These are phyloP conservation scores for Phalloptychus januarius DNA, from an alignment of 2,797 vertebrate species.

Conservation along the genomic window DNA sequence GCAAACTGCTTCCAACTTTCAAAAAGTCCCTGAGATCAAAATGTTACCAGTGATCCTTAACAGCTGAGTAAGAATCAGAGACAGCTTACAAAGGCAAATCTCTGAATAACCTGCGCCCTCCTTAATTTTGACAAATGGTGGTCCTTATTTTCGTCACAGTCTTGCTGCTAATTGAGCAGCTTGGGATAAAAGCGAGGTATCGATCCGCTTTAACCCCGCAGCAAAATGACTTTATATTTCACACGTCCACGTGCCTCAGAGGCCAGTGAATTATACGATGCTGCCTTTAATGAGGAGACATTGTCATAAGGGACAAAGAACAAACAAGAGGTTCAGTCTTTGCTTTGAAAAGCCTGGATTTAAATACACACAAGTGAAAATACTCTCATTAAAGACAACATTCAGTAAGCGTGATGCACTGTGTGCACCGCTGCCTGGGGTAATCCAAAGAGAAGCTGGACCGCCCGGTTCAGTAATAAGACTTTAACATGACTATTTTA, in stretches of 20 bases:
- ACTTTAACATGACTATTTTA: slow-evolving; percentile 26
- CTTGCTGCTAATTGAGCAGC: slow-evolving; percentile 38
- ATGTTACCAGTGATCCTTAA: background rate
- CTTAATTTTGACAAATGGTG: slow-evolving; percentile 32
- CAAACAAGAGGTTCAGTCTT: background rate
- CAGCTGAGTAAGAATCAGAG: slow-evolving; percentile 4
- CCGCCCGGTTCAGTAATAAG: slow-evolving; percentile 14
- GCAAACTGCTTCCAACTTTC: slow-evolving; percentile 1
- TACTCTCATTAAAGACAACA: slow-evolving; percentile 19
- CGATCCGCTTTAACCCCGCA: slow-evolving; percentile 38
- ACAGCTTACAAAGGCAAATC: background rate
- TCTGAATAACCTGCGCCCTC: slow-evolving; percentile 8
- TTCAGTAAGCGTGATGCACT: slow-evolving; percentile 14
- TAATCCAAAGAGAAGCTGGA: slow-evolving; percentile 10
- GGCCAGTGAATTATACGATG: slow-evolving; percentile 31
- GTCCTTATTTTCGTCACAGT: background rate
- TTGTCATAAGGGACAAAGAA: slow-evolving; percentile 11
- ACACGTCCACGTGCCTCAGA: slow-evolving; percentile 39
- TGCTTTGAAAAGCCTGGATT: slow-evolving; percentile 4
- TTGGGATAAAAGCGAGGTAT: slow-evolving; percentile 28
- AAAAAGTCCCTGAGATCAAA: slow-evolving; percentile 6
- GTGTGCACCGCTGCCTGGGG: background rate
- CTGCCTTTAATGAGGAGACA: slow-evolving; percentile 41
- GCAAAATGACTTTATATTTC: slow-evolving; percentile 39
- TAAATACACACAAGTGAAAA: slow-evolving; percentile 18